These are phyloP conservation scores for Drosophila pachea DNA, from an alignment of 1,140 invertebrate species.

Conservation along the genomic window DNA sequence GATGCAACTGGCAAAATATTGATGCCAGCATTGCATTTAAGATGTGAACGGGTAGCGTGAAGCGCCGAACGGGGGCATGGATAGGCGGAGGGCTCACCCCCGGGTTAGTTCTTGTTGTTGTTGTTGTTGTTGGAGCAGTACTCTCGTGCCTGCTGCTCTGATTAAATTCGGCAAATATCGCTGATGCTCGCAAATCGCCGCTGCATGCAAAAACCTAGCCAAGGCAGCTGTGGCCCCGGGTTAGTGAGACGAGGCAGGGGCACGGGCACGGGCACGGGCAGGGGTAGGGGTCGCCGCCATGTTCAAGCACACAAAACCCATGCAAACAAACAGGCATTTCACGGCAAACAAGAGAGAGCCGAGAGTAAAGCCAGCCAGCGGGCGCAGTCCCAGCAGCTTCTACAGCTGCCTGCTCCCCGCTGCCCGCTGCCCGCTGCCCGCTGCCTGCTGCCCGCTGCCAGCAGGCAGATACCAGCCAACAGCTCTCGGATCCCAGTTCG, in stretches of 20 bases:
- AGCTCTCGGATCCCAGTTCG: slow-evolving; percentile 19
- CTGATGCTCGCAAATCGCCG: slow-evolving; percentile 71
- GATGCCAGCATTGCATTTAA: slow-evolving; percentile 25
- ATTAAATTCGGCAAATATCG: slow-evolving; percentile 76
- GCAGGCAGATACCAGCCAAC: background rate
- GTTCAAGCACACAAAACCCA: slow-evolving; percentile 76
- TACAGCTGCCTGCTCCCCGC: background rate
- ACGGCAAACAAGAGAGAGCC: slow-evolving; percentile 58
- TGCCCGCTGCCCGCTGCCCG: background rate
- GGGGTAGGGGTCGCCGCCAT: slow-evolving; percentile 47
- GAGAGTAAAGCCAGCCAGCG: background rate
- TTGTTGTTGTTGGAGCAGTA: background rate
- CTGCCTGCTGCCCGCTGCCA: background rate
- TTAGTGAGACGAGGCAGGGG: no score
- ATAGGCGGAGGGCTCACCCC: no score
- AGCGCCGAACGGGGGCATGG: background rate
- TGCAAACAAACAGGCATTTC: slow-evolving; percentile 75
- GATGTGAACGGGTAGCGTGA: slow-evolving; percentile 6
- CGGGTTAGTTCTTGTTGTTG: no score
- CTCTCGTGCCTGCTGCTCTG: slow-evolving; percentile 58
- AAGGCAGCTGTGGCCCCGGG: slow-evolving; percentile 27
- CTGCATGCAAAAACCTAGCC: slow-evolving; percentile 51
- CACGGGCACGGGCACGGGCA: no score
- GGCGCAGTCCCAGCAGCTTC: background rate
- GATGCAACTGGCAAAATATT: slow-evolving; percentile 17